A percentile compares a stretch with the other conserved stretches of the same genome.
These are phyloP conservation scores for Dipus sagitta DNA, from an alignment of 2,797 vertebrate genomes.

Conservation along the genomic window DNA sequence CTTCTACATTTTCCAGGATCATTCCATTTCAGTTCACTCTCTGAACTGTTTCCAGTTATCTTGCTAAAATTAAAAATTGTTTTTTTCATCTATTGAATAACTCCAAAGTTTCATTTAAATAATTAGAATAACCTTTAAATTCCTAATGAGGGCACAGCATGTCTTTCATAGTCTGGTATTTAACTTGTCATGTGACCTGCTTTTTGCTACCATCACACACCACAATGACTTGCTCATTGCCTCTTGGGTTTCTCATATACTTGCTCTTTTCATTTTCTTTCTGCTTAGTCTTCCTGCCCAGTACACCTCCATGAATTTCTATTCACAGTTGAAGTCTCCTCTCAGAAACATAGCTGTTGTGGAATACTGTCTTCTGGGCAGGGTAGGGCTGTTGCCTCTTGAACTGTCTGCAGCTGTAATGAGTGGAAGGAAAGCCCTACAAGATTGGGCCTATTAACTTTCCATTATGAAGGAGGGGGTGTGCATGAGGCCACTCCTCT, in stretches of 20 bases:
- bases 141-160: background rate
- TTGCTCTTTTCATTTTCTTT: accelerated
- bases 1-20: accelerated
- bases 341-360: background rate
- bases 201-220: background rate
- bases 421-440: no score
- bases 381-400: no score
- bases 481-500: no score
- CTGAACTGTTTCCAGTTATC: background rate
- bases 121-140: background rate
- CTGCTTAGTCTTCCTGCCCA: background rate
- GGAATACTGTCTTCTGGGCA: no score
- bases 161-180: background rate
- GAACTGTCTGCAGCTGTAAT: no score
- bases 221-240: no score
- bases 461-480: no score
- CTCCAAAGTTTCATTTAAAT: background rate
- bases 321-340: background rate
- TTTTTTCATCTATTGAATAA: background rate
- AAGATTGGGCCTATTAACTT: no score
- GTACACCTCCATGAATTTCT: background rate
- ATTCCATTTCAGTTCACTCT: background rate
- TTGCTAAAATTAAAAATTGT: background rate
- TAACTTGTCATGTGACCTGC: background rate
- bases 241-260: background rate